A percentile compares a stretch with the other conserved stretches of the same genome.
These are phyloP conservation scores for Caiman crocodilus DNA, from an alignment of 2,797 vertebrate genomes.

Conservation along the genomic window DNA sequence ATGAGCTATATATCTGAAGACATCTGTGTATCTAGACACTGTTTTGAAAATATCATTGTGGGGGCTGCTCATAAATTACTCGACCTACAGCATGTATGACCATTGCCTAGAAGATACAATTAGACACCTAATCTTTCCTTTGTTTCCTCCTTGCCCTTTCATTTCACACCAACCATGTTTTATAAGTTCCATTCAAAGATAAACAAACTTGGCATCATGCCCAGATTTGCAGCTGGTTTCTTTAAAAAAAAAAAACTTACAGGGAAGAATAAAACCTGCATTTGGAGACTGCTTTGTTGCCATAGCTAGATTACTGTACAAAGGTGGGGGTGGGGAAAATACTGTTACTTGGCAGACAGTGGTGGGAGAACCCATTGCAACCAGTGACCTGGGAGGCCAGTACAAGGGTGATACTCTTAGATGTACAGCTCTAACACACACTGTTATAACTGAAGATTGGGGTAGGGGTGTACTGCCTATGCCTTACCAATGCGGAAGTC, in stretches of 20 bases:
- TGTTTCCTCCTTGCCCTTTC: not conserved
- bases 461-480: not conserved
- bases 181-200: conserved; percentile 53
- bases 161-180: not conserved
- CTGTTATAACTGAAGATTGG: too few species aligned
- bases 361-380: not conserved
- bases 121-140: not conserved
- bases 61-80: not conserved
- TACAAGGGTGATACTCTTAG: not conserved
- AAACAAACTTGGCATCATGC: conserved; percentile 40
- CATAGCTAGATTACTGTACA: not conserved
- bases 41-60: not conserved
- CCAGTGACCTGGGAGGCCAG: not conserved
- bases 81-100: fast-evolving
- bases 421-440: not conserved
- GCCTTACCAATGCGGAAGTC: too few species aligned
- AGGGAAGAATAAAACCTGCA: conserved; percentile 10
- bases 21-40: fast-evolving
- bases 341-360: too few species aligned
- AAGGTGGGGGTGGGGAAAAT: too few species aligned
- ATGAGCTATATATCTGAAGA: not conserved
- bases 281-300: conserved; percentile 26
- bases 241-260: conserved; percentile 58
- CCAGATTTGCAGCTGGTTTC: conserved; percentile 68
- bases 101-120: fast-evolving